Percentiles rank a stretch among this genome's conserved stretches.
phyloP scores from a whole-genome alignment of 2,888 invertebrate genomes.

The Volucella inanis region DNA sequence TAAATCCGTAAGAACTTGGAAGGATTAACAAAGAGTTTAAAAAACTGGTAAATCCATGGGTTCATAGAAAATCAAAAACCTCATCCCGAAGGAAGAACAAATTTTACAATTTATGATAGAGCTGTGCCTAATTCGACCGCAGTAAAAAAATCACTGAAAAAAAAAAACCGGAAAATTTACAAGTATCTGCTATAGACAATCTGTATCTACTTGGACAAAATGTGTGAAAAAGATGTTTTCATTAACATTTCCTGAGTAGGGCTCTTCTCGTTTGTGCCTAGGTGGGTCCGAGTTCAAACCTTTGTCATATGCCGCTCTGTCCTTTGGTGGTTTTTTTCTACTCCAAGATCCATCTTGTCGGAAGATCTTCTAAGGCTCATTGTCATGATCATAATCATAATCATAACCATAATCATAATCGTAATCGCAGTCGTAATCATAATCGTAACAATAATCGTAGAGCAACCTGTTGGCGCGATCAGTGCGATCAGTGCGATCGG shows the following conservation, averaged over 20 bases:
- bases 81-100: background rate
- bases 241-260: slow-evolving; percentile 53
- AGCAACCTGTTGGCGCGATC: slow-evolving; percentile 57
- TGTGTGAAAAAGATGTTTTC: slow-evolving; percentile 62
- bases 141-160: slow-evolving; percentile 21
- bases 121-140: slow-evolving; percentile 50
- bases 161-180: slow-evolving; percentile 6
- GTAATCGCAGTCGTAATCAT: slow-evolving; percentile 61
- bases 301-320: slow-evolving; percentile 58
- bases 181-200: background rate
- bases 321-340: slow-evolving; percentile 60
- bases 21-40: slow-evolving; percentile 49
- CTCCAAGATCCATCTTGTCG: slow-evolving; percentile 18
- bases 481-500: background rate
- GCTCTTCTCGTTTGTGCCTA: background rate
- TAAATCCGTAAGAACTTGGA: slow-evolving; percentile 31
- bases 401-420: slow-evolving; percentile 69
- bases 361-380: slow-evolving; percentile 46
- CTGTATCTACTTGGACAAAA: slow-evolving; percentile 11
- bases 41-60: background rate
- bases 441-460: slow-evolving; percentile 68
- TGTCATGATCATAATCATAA: slow-evolving; percentile 47
- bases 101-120: slow-evolving; percentile 22
- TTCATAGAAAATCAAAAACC: slow-evolving; percentile 1
- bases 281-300: slow-evolving; percentile 41